phyloP scores from a whole-genome alignment of 2,888 invertebrate genomes.

The Volucella inanis region DNA sequence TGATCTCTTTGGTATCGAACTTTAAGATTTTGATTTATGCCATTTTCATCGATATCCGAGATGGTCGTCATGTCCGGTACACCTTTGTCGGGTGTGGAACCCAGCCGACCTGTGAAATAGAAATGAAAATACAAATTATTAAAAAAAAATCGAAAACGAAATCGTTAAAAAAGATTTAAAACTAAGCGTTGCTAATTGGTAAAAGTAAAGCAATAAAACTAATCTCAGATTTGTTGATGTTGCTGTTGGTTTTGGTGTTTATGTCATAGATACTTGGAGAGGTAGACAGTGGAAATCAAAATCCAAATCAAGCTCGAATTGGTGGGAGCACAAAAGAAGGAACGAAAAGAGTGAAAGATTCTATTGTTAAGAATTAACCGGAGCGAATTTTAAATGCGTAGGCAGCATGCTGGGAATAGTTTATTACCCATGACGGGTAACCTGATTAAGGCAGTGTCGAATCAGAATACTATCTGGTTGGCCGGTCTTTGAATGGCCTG shows the following conservation, averaged over 20 bases:
- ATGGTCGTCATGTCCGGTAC: conserved; percentile 96
- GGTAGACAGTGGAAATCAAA: too few relatives aligned
- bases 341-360: too few relatives aligned
- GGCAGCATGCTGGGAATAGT: background rate
- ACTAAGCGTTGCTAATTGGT: background rate
- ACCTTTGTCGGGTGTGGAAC: conserved; percentile 85
- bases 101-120: conserved; percentile 78
- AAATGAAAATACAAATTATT: conserved; percentile 7
- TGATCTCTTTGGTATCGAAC: conserved; percentile 91
- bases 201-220: conserved; percentile 11
- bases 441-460: background rate
- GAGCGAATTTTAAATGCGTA: background rate
- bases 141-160: conserved; percentile 6
- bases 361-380: background rate
- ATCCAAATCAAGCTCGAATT: too few relatives aligned
- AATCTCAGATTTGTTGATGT: conserved; percentile 6
- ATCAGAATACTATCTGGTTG: conserved; percentile 1
- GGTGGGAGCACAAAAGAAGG: too few relatives aligned
- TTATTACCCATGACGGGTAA: conserved; percentile 1
- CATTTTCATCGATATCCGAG: conserved; percentile 93
- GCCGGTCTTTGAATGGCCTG: too few relatives aligned
- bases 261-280: too few relatives aligned
- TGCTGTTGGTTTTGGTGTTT: too few relatives aligned
- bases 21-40: conserved; percentile 94
- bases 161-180: conserved; percentile 29